Percentiles rank a stretch among this genome's conserved stretches.
These are phyloP conservation scores for Drosophila stalkeri DNA, from an alignment of 2,888 invertebrate genomes.

Conservation along the genomic window DNA sequence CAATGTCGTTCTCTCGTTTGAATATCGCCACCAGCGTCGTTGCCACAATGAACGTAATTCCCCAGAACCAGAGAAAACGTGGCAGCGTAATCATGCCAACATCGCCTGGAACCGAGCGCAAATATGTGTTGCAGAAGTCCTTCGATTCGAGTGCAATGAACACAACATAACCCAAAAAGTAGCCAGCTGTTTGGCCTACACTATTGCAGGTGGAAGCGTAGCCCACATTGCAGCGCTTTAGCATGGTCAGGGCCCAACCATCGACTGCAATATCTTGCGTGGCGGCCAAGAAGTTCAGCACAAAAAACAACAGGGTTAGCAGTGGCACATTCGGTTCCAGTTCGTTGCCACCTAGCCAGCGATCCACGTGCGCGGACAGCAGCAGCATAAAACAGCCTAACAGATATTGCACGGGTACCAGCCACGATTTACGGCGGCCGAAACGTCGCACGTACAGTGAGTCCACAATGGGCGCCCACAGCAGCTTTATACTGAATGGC, in stretches of 20 bases:
- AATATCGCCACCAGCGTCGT: slow-evolving; percentile 95
- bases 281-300: slow-evolving; percentile 97
- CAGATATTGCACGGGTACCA: slow-evolving; percentile 96
- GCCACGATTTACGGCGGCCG: slow-evolving; percentile 97
- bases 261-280: slow-evolving; percentile 99
- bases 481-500: slow-evolving; percentile 96
- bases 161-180: slow-evolving; percentile 97
- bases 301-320: slow-evolving; percentile 94
- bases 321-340: slow-evolving; percentile 89
- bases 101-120: slow-evolving; percentile 90
- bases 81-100: slow-evolving; percentile 90
- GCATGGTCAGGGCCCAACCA: slow-evolving; percentile 99
- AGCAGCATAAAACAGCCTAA: slow-evolving; percentile 96
- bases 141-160: slow-evolving; percentile 98
- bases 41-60: slow-evolving; percentile 93
- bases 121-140: slow-evolving; percentile 97
- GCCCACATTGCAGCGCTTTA: slow-evolving; percentile 98
- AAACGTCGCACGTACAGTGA: slow-evolving; percentile 93
- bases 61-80: slow-evolving; percentile 98
- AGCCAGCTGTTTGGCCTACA: slow-evolving; percentile 99
- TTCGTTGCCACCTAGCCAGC: slow-evolving; percentile 89
- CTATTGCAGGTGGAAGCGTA: slow-evolving; percentile 99
- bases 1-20: slow-evolving; percentile 91
- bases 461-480: slow-evolving; percentile 99
- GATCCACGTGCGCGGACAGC: slow-evolving; percentile 90